A percentile compares a stretch with the other conserved stretches of the same genome.
phyloP scores from a whole-genome alignment of 2,113 vertebrate genomes.

The Chiloscyllium plagiosum region DNA sequence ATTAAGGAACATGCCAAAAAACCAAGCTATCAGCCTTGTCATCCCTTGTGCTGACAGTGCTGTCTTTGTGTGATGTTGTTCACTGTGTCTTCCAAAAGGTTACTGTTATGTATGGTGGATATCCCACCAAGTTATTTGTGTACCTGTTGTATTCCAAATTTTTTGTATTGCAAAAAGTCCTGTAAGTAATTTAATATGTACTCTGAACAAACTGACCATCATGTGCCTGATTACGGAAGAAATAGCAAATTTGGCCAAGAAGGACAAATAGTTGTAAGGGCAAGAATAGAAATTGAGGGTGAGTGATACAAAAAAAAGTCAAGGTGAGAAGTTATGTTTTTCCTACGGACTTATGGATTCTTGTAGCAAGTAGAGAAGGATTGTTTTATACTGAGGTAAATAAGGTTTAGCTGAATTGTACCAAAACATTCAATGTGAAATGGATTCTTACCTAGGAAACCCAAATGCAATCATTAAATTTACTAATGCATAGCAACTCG shows the following conservation, averaged over 20 bases:
- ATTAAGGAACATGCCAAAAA: neutral
- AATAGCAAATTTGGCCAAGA: neutral
- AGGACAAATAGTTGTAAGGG: neutral
- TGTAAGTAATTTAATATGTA: neutral
- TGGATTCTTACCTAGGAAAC: neutral
- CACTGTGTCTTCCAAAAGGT: no score
- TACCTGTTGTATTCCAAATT: neutral
- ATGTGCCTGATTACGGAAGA: neutral
- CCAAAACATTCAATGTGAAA: neutral
- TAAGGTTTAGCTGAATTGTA: neutral
- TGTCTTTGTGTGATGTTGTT: neutral
- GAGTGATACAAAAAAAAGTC: neutral
- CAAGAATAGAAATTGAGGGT: neutral
- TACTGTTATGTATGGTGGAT: no score
- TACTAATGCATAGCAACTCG: neutral
- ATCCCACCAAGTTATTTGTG: neutral
- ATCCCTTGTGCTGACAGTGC: neutral
- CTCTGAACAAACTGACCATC: neutral
- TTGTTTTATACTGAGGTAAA: no score
- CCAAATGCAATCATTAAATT: neutral
- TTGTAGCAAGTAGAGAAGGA: neutral
- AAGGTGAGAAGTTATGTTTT: neutral
- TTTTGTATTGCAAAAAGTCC: neutral
- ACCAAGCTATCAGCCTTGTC: neutral
- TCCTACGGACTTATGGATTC: neutral